Evolutionary conservation across 2,797 vertebrate species (phyloP).

Genomic region (Pagetopsis macropterus): DNA sequence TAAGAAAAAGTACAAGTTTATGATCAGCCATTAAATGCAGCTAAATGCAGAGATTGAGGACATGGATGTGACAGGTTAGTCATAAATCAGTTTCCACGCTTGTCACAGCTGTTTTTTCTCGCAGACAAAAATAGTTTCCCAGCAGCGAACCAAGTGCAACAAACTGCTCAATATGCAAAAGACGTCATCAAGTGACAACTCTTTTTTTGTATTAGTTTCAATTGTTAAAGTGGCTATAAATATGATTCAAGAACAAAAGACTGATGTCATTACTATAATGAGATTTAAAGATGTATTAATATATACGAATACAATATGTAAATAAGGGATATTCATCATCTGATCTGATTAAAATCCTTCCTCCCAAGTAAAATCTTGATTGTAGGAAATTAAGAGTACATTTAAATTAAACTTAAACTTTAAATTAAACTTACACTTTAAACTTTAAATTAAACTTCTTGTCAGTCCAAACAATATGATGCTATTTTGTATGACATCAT

Average conservation of each 20-base stretch:
- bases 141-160: slow-evolving; percentile 18
- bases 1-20: slow-evolving; percentile 24
- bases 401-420: no score
- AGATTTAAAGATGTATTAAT: not conserved
- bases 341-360: not conserved
- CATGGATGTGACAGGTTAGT: slow-evolving; percentile 38
- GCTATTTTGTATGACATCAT: no score
- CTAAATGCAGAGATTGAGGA: slow-evolving; percentile 32
- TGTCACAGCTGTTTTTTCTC: slow-evolving; percentile 67
- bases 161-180: slow-evolving; percentile 42
- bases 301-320: not conserved
- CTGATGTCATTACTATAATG: slow-evolving; percentile 9
- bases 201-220: slow-evolving; percentile 14
- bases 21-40: slow-evolving; percentile 25
- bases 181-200: slow-evolving; percentile 20
- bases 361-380: not conserved
- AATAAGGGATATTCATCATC: not conserved
- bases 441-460: no score
- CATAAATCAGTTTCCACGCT: slow-evolving; percentile 69
- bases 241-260: slow-evolving; percentile 9
- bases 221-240: slow-evolving; percentile 22
- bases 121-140: slow-evolving; percentile 62
- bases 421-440: no score
- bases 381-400: no score
- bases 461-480: no score